Evolutionary conservation across 2,113 vertebrate species (phyloP).

Genomic region (Spheniscus mendiculus): DNA sequence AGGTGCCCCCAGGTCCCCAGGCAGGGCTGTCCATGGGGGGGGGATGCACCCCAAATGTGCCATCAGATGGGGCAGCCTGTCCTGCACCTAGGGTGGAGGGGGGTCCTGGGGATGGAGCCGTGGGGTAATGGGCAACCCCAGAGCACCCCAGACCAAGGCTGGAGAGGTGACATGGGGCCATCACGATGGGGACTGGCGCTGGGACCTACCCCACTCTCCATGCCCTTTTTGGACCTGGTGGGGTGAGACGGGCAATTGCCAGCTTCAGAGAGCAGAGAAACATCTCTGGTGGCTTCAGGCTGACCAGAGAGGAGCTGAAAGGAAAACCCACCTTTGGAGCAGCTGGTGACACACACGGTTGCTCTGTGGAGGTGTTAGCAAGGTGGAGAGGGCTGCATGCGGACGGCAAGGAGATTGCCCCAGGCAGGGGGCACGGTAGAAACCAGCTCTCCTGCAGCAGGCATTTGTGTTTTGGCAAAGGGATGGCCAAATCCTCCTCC

Average conservation of each 20-base stretch:
- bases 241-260: neutral
- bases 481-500: neutral
- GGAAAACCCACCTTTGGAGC: rapidly evolving
- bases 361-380: too few species aligned
- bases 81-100: neutral
- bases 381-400: neutral
- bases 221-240: rapidly evolving
- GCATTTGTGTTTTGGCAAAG: too few species aligned
- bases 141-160: neutral
- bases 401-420: neutral
- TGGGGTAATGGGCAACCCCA: rapidly evolving
- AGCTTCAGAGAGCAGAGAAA: neutral
- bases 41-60: neutral
- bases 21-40: neutral
- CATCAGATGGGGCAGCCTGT: neutral
- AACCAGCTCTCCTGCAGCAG: neutral
- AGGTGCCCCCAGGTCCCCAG: neutral
- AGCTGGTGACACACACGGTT: rapidly evolving
- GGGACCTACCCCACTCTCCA: too few species aligned
- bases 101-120: neutral
- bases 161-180: neutral
- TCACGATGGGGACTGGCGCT: neutral
- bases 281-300: neutral
- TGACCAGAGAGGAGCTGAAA: neutral
- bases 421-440: neutral